phyloP scores from a whole-genome alignment of 2,888 invertebrate species.

The Spodoptera littoralis region DNA sequence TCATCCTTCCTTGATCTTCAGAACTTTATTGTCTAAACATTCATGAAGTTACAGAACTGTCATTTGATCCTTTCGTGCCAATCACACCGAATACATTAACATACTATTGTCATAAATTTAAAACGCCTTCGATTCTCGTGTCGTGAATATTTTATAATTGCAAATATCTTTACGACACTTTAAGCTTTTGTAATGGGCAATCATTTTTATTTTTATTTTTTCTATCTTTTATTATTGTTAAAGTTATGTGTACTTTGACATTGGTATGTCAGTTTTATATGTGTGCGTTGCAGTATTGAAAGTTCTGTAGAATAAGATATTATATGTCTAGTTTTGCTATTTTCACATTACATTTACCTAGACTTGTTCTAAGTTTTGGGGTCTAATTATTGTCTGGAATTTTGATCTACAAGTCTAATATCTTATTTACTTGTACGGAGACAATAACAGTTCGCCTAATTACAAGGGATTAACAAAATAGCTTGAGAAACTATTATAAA shows the following conservation, averaged over 20 bases:
- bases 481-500: no score
- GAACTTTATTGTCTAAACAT: conserved; percentile 32
- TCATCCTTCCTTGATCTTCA: conserved; percentile 30
- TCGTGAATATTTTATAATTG: conserved; percentile 45
- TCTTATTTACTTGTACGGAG: no score
- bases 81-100: conserved; percentile 56
- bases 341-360: no score
- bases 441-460: no score
- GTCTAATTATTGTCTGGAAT: no score
- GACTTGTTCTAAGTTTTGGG: no score
- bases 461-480: no score
- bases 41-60: conserved; percentile 40
- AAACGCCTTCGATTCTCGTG: conserved; percentile 25
- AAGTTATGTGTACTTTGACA: conserved; percentile 30
- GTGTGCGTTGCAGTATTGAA: no score
- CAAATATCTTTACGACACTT: conserved; percentile 45
- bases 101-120: conserved; percentile 52
- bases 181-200: conserved; percentile 21
- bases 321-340: no score
- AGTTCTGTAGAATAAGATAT: no score
- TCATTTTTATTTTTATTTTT: conserved; percentile 27
- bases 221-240: conserved; percentile 20
- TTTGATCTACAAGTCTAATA: no score
- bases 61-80: conserved; percentile 47
- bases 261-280: no score